These are phyloP conservation scores for Coreoperca whiteheadi DNA, from an alignment of 2,113 vertebrate genomes.

Conservation along the genomic window DNA sequence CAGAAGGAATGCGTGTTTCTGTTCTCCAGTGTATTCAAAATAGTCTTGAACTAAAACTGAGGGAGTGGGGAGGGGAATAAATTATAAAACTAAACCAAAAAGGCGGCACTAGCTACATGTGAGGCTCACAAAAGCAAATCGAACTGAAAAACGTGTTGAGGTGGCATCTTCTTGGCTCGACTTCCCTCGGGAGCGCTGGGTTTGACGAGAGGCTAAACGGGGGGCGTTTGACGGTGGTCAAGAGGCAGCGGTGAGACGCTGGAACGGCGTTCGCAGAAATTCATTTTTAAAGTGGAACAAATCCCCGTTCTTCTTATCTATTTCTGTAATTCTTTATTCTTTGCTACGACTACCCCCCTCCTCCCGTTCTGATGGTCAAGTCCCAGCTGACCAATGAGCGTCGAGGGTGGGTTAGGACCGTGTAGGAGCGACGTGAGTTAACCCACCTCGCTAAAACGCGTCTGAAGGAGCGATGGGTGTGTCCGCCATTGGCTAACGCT, in stretches of 20 bases:
- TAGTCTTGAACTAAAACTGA: neutral
- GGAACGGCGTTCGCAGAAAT: neutral
- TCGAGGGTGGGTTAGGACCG: neutral
- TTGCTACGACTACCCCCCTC: slow-evolving; percentile 18
- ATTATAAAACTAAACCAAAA: neutral
- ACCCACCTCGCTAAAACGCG: slow-evolving; percentile 23
- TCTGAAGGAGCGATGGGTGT: slow-evolving; percentile 27
- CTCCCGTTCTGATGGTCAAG: neutral
- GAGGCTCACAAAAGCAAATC: slow-evolving; percentile 54
- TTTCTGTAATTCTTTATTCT: neutral
- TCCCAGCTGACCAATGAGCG: slow-evolving; percentile 4
- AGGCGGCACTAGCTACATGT: slow-evolving; percentile 62
- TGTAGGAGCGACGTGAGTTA: slow-evolving; percentile 3
- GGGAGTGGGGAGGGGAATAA: slow-evolving; percentile 26
- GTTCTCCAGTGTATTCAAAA: slow-evolving; percentile 71
- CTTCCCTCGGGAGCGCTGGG: slow-evolving; percentile 17
- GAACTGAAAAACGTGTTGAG: slow-evolving; percentile 35
- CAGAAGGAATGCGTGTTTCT: slow-evolving; percentile 26
- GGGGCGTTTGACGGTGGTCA: slow-evolving; percentile 7
- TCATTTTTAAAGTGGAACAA: slow-evolving; percentile 1
- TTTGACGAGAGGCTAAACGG: slow-evolving; percentile 16
- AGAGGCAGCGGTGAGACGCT: slow-evolving; percentile 17
- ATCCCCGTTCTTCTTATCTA: neutral
- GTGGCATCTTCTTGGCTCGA: slow-evolving; percentile 69
- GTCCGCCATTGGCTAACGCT: slow-evolving; percentile 35